These are phyloP conservation scores for Tachystola acroxantha DNA, from an alignment of 2,888 invertebrate species.

Conservation along the genomic window DNA sequence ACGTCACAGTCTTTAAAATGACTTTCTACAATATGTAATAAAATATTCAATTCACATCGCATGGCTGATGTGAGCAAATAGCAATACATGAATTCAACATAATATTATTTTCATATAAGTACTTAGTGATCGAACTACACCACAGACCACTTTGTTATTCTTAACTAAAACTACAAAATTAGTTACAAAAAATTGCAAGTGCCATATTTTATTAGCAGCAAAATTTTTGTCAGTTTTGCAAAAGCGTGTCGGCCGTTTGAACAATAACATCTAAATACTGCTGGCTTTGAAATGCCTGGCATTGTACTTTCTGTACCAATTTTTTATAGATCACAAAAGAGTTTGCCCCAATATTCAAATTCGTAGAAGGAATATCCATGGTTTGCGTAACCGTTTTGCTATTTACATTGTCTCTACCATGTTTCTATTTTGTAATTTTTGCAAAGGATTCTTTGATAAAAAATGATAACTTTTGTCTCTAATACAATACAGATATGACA, in stretches of 20 bases:
- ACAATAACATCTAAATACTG: constrained; percentile 23
- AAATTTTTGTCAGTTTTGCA: constrained; percentile 37
- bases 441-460: background rate
- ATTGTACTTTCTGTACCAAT: constrained; percentile 32
- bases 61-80: too few species aligned
- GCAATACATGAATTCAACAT: too few species aligned
- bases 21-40: too few species aligned
- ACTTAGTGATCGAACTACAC: too few species aligned
- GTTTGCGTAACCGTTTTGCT: constrained; percentile 53
- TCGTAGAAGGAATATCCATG: constrained; percentile 49
- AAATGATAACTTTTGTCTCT: too few species aligned
- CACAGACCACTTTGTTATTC: too few species aligned
- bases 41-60: too few species aligned
- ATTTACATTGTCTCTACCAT: constrained; percentile 21
- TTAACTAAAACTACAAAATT: too few species aligned
- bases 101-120: too few species aligned
- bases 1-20: too few species aligned
- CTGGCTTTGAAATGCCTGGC: constrained; percentile 23
- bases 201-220: constrained; percentile 29
- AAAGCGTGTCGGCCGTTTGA: constrained; percentile 25
- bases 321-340: constrained; percentile 45
- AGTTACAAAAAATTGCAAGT: constrained; percentile 37
- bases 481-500: too few species aligned
- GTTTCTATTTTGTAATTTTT: constrained; percentile 3
- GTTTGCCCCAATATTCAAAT: constrained; percentile 57